Evolutionary conservation across 2,797 vertebrate genomes (phyloP).

Genomic region (Florisuga fusca): DNA sequence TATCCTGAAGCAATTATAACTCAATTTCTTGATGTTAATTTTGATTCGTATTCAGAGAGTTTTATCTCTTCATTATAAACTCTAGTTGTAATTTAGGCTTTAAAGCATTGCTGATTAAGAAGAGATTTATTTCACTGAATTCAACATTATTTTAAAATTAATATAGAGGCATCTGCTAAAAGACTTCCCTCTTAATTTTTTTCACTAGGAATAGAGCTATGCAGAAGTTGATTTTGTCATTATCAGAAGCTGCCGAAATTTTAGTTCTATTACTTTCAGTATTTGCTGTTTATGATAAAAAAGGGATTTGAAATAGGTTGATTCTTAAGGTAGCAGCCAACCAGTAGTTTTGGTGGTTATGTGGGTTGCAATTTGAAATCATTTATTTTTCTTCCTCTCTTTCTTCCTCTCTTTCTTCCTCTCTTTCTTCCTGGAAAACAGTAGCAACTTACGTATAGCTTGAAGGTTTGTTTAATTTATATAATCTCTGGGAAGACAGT

Average conservation of each 20-base stretch:
- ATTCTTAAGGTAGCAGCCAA: not conserved
- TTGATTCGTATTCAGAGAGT: conserved; percentile 32
- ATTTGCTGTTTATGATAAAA: not conserved
- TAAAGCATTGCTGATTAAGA: conserved; percentile 44
- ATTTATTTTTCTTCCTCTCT: not conserved
- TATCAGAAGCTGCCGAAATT: not conserved
- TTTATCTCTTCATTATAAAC: conserved; percentile 42
- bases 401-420: too few species aligned
- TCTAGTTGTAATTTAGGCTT: conserved; percentile 33
- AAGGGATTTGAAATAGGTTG: not conserved
- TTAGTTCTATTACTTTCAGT: not conserved
- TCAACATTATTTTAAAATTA: conserved; percentile 12
- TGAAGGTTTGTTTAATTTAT: not conserved
- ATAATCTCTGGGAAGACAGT: not conserved
- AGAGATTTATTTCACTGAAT: conserved; percentile 49
- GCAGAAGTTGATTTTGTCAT: not conserved
- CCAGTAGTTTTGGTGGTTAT: not conserved
- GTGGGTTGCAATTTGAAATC: not conserved
- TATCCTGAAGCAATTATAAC: conserved; percentile 43
- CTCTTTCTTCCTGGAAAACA: not conserved
- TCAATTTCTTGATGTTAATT: conserved; percentile 61
- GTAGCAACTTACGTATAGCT: not conserved
- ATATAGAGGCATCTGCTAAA: conserved; percentile 6
- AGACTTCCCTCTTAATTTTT: not conserved
- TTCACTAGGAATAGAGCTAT: not conserved